Evolutionary conservation across 2,113 vertebrate species (phyloP), one percentile per base, ranked within the genome.

Genomic region (Hystrix cristata): DNA sequence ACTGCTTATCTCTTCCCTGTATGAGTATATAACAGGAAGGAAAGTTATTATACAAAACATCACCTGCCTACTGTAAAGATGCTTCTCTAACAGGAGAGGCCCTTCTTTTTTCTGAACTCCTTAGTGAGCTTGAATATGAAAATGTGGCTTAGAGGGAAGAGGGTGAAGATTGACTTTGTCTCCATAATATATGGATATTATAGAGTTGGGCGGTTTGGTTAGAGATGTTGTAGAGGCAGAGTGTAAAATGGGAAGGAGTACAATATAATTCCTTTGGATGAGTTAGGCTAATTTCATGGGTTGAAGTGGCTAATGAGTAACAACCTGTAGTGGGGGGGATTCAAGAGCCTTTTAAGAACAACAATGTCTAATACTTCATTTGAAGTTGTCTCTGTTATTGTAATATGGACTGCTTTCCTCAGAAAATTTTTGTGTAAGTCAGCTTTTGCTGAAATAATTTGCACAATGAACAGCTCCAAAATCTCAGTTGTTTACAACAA

Each of bases 361-460:
- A 79, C 12, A 23, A 38, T 88, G 25, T 87, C 65, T 79, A 89
- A 64, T 53, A 31, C 21, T 84, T 74, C 91, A 59, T 76, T 67
- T 34, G 69, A 95, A 85, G 34, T 69, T 74, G 11, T 65, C 55
- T 79, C 19, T 64, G n/a, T n/a, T 90, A 69, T 57, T 95, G 64
- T 91, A 57, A n/a, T 76, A 53, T 34, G 43, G 57, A 46, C 19
- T 53, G 1, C 7, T n/a, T 81, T 90, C 87, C 25, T 57, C 46
- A 60, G 62, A 81, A 34, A 94, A 69, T 92, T 90, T 92, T 83
- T 83, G 31, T 48, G 9, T 80, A 86, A 60, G 60, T 74, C 43
- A 93, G 34, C 21, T 96, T 97, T 89, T 79, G 43, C 38, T 60
- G 23, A 96, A 95, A 90, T 53, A 46, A 23, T 71, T 86, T 55